Evolutionary conservation across 1,140 invertebrate genomes (phyloP).

Genomic region (Goniozus legneri): DNA sequence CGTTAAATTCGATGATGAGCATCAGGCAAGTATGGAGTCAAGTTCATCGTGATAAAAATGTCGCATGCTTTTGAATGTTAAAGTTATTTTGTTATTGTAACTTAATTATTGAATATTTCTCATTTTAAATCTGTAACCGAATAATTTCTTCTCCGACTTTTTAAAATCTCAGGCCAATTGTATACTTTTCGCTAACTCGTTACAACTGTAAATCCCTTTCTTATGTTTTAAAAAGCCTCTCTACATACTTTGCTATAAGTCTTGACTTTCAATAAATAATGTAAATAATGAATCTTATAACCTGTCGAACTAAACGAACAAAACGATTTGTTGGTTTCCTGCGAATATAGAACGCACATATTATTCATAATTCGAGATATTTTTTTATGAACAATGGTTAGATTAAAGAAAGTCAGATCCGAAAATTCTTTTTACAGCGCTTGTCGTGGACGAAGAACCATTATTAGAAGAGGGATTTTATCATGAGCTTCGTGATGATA

Average conservation of each 20-base stretch:
- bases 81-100: too few relatives aligned
- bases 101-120: too few relatives aligned
- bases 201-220: too few relatives aligned
- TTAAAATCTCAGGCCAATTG: too few relatives aligned
- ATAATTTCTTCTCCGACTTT: too few relatives aligned
- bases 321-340: not conserved
- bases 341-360: slow-evolving; percentile 1
- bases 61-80: too few relatives aligned
- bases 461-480: slow-evolving; percentile 43
- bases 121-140: too few relatives aligned
- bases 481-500: not conserved
- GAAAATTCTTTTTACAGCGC: slow-evolving; percentile 50
- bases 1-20: too few relatives aligned
- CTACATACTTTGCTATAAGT: not conserved
- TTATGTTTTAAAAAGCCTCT: too few relatives aligned
- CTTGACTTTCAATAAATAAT: not conserved
- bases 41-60: too few relatives aligned
- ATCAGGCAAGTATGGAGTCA: too few relatives aligned
- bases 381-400: not conserved
- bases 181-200: too few relatives aligned
- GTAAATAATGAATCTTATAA: not conserved
- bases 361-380: not conserved
- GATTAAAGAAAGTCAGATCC: not conserved
- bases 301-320: not conserved
- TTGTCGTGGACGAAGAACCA: slow-evolving; percentile 45